Conservation (phyloP, 2,113 vertebrate species). For the Arizona elegans region DNA sequence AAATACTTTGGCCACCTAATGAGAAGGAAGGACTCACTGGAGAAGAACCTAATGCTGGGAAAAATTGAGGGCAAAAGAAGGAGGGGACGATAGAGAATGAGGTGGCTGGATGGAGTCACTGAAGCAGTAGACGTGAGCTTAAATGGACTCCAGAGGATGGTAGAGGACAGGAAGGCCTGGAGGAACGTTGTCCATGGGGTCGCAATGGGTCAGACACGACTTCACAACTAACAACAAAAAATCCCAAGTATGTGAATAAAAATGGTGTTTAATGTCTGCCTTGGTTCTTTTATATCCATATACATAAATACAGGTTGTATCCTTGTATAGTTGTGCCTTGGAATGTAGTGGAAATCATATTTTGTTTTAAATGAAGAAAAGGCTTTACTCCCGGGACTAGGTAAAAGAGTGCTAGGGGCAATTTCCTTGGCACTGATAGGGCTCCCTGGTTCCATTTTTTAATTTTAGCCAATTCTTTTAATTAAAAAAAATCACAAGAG, state of each 20-base stretch:
- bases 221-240: too few species aligned
- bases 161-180: too few species aligned
- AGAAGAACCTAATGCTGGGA: too few species aligned
- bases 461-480: not conserved
- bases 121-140: too few species aligned
- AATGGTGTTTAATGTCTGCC: not conserved
- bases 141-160: too few species aligned
- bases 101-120: too few species aligned
- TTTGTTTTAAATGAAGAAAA: not conserved
- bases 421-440: not conserved
- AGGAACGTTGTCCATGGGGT: too few species aligned
- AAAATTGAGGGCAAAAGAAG: too few species aligned
- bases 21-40: too few species aligned
- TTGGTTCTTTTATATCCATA: not conserved
- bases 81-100: too few species aligned
- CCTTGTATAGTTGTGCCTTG: not conserved
- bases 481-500: not conserved
- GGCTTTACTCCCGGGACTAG: not conserved
- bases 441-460: not conserved
- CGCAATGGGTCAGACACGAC: too few species aligned
- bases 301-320: not conserved
- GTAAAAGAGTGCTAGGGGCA: not conserved
- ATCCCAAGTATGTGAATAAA: not conserved
- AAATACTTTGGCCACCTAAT: too few species aligned
- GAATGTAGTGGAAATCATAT: not conserved